Base-by-base conservation (phyloP, 2,113 vertebrate species). In the Neodon shergylaensis region DNA sequence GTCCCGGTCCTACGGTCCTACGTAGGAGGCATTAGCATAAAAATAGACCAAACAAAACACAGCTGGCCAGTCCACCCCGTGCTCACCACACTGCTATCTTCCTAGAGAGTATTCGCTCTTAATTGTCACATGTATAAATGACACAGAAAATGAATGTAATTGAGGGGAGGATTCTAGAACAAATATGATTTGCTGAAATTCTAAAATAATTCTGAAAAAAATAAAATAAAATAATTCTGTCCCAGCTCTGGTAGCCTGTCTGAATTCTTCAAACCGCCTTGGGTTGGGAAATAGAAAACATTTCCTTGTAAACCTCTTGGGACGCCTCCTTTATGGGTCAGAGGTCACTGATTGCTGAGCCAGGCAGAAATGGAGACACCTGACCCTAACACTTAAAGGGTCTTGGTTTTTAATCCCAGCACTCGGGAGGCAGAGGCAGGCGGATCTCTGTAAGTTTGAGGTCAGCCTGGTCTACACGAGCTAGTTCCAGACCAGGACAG, bases 31-130 rank as follows among this genome's bases (percentile, higher is more conserved):
- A 89, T 74, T 79, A 28, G 73, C 66, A 89, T 73, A 81, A 89
- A 92, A 96, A 91, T 22, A 96, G 88, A 78, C 61, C 76, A 96
- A 92, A 82, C 36, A 90, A 68, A 95, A 87, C 65, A 78, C 42
- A 94, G 44, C 17, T 90, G 58, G 82, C 82, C 86, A 47, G 36
- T 86, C 88, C 36, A 77, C 76, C 6, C 33, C 17, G n/a, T 61
- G 72, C 42, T 87, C 54, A 73, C 88, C n/a, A 58, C 63, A 47
- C 42, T 88, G 82, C 42, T 95, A 31, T 72, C 92, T 94, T 52
- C 52, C 66, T 91, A 39, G 49, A 92, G 22, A 81, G 4, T 79
- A 72, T 61, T 88, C 47, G 24, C 24, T 91, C 54, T 76, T 74
- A 5, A 19, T 42, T 74, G 47, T 63, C 61, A 92, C 14, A 47